Evolutionary conservation across 2,797 vertebrate genomes (phyloP).

Genomic region (Pseudotriccus pelzelni): DNA sequence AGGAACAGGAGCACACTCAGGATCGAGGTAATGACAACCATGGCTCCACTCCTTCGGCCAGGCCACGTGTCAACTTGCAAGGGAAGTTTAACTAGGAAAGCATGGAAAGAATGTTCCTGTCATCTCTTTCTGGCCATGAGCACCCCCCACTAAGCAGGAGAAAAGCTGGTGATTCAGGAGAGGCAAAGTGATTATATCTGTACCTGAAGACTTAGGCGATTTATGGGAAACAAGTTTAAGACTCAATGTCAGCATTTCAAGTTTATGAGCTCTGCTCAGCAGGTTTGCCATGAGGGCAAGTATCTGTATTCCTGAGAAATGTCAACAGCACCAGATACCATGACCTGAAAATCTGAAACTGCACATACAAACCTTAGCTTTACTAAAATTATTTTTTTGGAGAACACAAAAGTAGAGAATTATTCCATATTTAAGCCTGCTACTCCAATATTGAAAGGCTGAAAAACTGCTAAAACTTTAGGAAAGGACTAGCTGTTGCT

Average conservation of each 20-base stretch:
- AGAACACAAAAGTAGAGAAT: background rate
- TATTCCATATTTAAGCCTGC: background rate
- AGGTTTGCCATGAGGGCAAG: background rate
- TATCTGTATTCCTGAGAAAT: background rate
- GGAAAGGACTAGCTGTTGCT: background rate
- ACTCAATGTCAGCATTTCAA: background rate
- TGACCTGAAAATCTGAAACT: background rate
- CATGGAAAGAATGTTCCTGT: background rate
- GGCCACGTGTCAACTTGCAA: slow-evolving; percentile 67
- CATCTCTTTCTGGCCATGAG: background rate
- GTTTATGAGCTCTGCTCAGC: background rate
- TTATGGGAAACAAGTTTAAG: background rate
- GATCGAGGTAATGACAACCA: slow-evolving; percentile 73
- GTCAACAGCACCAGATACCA: background rate
- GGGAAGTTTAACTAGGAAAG: slow-evolving; percentile 26
- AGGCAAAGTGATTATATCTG: background rate
- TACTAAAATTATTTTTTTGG: background rate
- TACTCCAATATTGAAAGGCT: background rate
- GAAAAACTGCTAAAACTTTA: background rate
- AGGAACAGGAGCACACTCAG: slow-evolving; percentile 72
- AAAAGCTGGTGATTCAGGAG: background rate
- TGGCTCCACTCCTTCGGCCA: slow-evolving; percentile 67
- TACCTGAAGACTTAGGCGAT: background rate
- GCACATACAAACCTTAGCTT: background rate
- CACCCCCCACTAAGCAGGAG: background rate